These are phyloP conservation scores for Gambelia wislizenii DNA, from an alignment of 2,797 vertebrate species.

Conservation along the genomic window DNA sequence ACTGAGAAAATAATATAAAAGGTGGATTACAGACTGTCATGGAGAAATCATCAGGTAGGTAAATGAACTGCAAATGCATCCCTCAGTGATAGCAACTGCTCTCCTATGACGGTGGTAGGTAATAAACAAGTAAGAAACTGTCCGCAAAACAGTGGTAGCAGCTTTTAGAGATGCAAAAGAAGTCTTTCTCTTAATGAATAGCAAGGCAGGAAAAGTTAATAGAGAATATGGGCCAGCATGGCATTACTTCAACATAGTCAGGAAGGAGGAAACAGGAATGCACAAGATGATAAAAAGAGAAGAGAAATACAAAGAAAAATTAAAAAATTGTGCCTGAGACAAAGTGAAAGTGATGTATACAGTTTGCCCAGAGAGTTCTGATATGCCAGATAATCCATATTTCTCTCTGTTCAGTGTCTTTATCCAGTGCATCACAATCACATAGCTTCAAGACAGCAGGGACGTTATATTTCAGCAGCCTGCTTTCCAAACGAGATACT, in stretches of 20 bases:
- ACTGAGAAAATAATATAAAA: neutral
- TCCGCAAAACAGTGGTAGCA: neutral
- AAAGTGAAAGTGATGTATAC: neutral
- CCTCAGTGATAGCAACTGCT: neutral
- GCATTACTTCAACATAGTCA: neutral
- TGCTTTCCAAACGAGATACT: neutral
- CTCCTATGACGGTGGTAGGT: no score
- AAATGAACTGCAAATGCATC: neutral
- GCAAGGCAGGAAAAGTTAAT: neutral
- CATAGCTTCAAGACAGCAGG: neutral
- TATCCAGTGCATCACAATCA: neutral
- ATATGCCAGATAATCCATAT: neutral
- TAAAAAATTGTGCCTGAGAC: neutral
- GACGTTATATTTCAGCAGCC: neutral
- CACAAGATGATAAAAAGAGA: neutral
- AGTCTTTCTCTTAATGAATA: neutral
- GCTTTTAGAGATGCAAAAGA: neutral
- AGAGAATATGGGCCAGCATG: neutral
- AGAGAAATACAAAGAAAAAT: neutral
- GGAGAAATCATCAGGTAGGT: neutral
- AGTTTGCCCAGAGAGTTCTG: neutral
- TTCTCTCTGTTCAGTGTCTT: neutral
- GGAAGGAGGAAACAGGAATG: neutral
- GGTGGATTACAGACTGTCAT: neutral
- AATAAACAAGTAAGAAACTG: neutral